Evolutionary conservation across 2,113 vertebrate genomes (phyloP).

Genomic region (Cromileptes altivelis): DNA sequence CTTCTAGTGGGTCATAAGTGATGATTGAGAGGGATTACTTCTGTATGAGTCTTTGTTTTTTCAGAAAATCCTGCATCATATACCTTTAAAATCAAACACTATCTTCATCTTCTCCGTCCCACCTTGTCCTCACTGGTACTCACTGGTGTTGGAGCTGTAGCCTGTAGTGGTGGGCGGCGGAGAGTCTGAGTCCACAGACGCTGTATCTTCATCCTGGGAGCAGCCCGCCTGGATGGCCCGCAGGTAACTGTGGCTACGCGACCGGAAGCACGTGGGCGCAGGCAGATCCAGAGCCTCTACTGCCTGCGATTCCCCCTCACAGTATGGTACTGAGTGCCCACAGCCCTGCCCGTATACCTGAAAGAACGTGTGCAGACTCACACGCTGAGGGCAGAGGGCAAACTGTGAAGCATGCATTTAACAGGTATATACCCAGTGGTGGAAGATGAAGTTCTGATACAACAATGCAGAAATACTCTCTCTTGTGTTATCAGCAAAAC

Average conservation of each 20-base stretch:
- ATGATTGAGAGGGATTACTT: too few relatives aligned
- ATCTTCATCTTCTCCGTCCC: background rate
- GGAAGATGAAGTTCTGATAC: background rate
- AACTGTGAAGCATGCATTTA: constrained; percentile 44
- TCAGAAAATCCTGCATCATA: too few relatives aligned
- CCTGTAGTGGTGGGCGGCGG: constrained; percentile 88
- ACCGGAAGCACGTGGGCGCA: constrained; percentile 96
- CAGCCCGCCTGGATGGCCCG: constrained; percentile 98
- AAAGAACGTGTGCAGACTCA: constrained; percentile 76
- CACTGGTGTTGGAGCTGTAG: constrained; percentile 90
- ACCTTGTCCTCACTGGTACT: constrained; percentile 79
- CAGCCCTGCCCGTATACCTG: constrained; percentile 91
- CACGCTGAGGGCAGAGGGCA: constrained; percentile 67
- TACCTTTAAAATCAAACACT: background rate
- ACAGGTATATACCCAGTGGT: background rate
- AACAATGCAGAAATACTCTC: background rate
- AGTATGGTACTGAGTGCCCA: constrained; percentile 87
- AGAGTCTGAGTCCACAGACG: constrained; percentile 94
- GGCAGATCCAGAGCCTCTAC: constrained; percentile 94
- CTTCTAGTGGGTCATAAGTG: too few relatives aligned
- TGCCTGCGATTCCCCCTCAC: constrained; percentile 88
- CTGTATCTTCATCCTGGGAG: constrained; percentile 95
- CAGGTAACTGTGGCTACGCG: constrained; percentile 98
- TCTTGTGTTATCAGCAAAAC: background rate
- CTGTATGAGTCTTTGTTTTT: background rate